phyloP scores from a whole-genome alignment of 2,888 invertebrate genomes.

The Papilio protenor region DNA sequence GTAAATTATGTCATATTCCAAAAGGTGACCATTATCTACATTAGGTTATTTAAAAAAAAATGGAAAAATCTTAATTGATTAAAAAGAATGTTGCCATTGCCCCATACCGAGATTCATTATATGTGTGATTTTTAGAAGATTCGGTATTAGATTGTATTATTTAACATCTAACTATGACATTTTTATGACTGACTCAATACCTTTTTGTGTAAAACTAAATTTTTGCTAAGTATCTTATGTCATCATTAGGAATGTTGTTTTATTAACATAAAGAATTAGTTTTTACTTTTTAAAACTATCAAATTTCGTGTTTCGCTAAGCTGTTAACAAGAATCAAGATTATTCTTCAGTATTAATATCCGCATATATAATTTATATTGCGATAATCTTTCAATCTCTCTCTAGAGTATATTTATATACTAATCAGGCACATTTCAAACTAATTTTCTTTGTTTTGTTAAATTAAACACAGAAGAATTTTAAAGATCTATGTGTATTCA shows the following conservation, averaged over 20 bases:
- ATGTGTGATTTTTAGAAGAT: no score
- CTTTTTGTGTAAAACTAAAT: slow-evolving; percentile 4
- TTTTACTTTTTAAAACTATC: not conserved
- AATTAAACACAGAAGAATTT: no score
- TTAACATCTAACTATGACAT: not conserved
- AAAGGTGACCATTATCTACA: not conserved
- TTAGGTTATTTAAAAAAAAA: no score
- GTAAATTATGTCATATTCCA: not conserved
- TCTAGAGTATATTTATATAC: no score
- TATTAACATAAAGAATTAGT: slow-evolving; percentile 1
- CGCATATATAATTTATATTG: not conserved
- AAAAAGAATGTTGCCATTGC: no score
- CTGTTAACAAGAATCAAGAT: not conserved
- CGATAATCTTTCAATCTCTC: no score
- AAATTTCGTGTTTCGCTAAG: not conserved
- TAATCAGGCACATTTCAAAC: no score
- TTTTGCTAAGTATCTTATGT: slow-evolving; percentile 1
- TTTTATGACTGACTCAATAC: not conserved
- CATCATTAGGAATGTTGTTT: slow-evolving; percentile 14
- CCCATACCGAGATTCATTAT: no score
- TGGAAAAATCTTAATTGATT: not conserved
- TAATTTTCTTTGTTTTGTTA: no score
- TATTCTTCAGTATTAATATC: not conserved
- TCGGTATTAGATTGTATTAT: not conserved
- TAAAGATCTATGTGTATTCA: no score